These are phyloP conservation scores for Andrena camellia DNA, from an alignment of 2,888 invertebrate species.

Conservation along the genomic window DNA sequence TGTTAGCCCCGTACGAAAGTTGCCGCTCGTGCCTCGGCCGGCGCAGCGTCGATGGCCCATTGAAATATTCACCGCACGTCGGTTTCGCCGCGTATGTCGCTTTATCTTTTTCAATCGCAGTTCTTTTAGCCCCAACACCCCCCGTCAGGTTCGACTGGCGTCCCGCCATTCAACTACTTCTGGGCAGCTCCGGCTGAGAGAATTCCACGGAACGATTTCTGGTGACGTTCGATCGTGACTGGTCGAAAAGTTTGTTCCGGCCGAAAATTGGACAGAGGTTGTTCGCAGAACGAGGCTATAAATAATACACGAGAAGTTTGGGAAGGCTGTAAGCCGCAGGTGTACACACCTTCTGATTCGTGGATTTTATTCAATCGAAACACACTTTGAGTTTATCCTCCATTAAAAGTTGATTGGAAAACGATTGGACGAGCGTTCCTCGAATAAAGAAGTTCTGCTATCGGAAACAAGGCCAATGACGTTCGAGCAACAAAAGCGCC, in stretches of 20 bases:
- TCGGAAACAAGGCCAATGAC: background rate
- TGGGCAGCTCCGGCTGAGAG: background rate
- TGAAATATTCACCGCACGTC: conserved; percentile 9
- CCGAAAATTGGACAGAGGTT: background rate
- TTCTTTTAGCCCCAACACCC: background rate
- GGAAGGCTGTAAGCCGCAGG: background rate
- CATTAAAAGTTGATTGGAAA: background rate
- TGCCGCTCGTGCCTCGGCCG: background rate
- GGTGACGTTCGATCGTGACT: background rate
- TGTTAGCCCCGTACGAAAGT: background rate
- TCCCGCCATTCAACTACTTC: background rate
- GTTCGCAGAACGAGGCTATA: background rate
- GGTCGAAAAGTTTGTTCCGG: background rate
- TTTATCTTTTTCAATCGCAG: background rate
- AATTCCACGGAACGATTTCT: background rate
- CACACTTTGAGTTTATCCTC: background rate
- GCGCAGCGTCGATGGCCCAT: background rate
- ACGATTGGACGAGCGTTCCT: background rate
- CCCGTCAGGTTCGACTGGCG: background rate
- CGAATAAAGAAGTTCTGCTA: background rate
- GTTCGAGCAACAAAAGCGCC: conserved; percentile 3
- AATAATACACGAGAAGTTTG: background rate
- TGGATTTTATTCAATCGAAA: background rate
- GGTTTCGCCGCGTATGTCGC: background rate
- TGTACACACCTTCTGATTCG: background rate